These are phyloP conservation scores for Chloroceryle aenea DNA, from an alignment of 2,113 vertebrate genomes.

Conservation along the genomic window DNA sequence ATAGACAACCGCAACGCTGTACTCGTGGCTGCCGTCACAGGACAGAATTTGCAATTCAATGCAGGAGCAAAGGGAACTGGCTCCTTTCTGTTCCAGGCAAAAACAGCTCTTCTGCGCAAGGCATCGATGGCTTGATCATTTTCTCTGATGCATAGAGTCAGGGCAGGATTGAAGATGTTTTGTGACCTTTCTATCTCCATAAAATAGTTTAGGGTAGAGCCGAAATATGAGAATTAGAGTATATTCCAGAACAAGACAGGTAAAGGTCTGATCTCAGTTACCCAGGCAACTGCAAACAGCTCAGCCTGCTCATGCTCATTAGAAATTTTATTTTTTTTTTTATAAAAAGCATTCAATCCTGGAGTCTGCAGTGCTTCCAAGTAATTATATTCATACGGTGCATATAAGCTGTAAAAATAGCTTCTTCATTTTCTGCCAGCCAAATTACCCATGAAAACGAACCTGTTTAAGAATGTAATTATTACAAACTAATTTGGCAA, in stretches of 20 bases:
- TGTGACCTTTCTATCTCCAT: slow-evolving; percentile 1
- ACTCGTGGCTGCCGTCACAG: not conserved
- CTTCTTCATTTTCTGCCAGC: slow-evolving; percentile 4
- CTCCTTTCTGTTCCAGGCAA: not conserved
- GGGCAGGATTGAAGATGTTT: not conserved
- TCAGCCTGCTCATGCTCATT: slow-evolving; percentile 29
- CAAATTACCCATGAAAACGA: slow-evolving; percentile 38
- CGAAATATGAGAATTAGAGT: slow-evolving; percentile 22
- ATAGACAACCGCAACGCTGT: fast-evolving
- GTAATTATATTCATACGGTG: slow-evolving; percentile 53
- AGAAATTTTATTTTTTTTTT: not conserved
- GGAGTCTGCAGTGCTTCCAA: slow-evolving; percentile 33
- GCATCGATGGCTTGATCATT: not conserved
- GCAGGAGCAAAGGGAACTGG: not conserved
- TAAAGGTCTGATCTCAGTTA: slow-evolving; percentile 61
- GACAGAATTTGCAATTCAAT: not conserved
- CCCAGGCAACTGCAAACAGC: slow-evolving; percentile 71
- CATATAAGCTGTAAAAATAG: slow-evolving; percentile 50
- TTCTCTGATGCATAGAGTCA: not conserved
- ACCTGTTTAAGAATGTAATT: slow-evolving; percentile 31
- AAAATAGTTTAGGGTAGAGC: not conserved
- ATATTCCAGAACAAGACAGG: slow-evolving; percentile 38
- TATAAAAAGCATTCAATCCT: slow-evolving; percentile 11
- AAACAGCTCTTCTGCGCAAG: not conserved
- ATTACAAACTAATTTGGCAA: slow-evolving; percentile 37